Evolutionary conservation across 2,797 vertebrate species (phyloP), one percentile per base, ranked within the genome.

Genomic region (Helarctos malayanus): DNA sequence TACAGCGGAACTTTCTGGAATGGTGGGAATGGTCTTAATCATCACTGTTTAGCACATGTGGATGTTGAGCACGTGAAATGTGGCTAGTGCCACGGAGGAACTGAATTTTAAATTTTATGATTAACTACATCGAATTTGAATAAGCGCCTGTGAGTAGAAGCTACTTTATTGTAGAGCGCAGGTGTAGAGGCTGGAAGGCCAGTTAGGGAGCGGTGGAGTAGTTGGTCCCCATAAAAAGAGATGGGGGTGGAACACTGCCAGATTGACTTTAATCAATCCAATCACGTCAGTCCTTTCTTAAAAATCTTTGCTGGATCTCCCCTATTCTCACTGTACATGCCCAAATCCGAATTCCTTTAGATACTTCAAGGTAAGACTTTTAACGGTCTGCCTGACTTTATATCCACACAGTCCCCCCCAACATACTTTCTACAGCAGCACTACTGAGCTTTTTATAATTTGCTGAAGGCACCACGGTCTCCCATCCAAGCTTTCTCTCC

Each of bases 51-150:
- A 47, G 7, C 32, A 35, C 35, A 2, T 35, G 45, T 81, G 65
- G 8, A 73, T 85, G 0, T 35, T 80, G 71, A 41, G 25, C 35
- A 25, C 35, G 59, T 95, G 87, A 75, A 86, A 91, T 83, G 18
- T 71, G 38, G 49, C 85, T 96, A 45, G 23, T 59, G 2, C 52
- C 75, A 45, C n/a, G 5, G 23, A 90, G 47, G 49, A 88, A 68
- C 63, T 54, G 65, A 89, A 68, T 85, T 81, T 92, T 14, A 91
- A 49, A 49, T 93, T 80, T 89, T 75, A 38, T 27, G 35, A 38
- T 38, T 38, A 38, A 38, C 32, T 76, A 56, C 56, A 25, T 73
- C 8, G 23, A 75, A 29, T 21, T 57, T 90, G 76, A 68, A 49
- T 76, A 38, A 49, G 7, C 41, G n/a, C 57, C 6, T 49, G 57